Percentiles rank a stretch among this genome's conserved stretches.
phyloP scores from a whole-genome alignment of 1,140 invertebrate genomes.

The Parapsyche elsis region DNA sequence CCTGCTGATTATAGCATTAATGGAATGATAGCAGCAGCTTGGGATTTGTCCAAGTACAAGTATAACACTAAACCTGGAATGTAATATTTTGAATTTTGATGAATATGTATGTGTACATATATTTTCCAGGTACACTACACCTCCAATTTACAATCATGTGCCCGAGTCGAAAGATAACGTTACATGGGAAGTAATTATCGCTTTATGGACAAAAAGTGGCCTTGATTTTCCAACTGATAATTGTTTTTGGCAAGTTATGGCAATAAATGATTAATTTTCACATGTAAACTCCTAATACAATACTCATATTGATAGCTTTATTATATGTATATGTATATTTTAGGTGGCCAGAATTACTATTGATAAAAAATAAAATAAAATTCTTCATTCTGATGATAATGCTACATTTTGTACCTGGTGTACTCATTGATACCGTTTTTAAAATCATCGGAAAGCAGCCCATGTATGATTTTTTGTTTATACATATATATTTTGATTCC shows the following conservation, averaged over 20 bases:
- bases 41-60: conserved; percentile 15
- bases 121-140: background rate
- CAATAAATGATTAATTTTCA: too few relatives aligned
- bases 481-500: too few relatives aligned
- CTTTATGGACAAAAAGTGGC: background rate
- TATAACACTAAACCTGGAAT: too few relatives aligned
- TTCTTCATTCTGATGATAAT: background rate
- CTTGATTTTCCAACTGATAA: background rate
- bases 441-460: background rate
- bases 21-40: conserved; percentile 11
- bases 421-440: background rate
- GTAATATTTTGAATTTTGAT: background rate
- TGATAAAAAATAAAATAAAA: background rate
- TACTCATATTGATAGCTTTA: background rate
- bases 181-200: conserved; percentile 9
- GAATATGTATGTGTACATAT: too few relatives aligned
- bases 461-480: background rate
- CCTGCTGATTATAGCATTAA: conserved; percentile 25
- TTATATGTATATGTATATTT: background rate
- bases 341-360: background rate
- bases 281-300: background rate
- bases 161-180: background rate
- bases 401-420: background rate
- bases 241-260: background rate
- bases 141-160: conserved; percentile 22